Evolutionary conservation across 2,888 invertebrate species (phyloP).

Genomic region (Smittia aterrima): DNA sequence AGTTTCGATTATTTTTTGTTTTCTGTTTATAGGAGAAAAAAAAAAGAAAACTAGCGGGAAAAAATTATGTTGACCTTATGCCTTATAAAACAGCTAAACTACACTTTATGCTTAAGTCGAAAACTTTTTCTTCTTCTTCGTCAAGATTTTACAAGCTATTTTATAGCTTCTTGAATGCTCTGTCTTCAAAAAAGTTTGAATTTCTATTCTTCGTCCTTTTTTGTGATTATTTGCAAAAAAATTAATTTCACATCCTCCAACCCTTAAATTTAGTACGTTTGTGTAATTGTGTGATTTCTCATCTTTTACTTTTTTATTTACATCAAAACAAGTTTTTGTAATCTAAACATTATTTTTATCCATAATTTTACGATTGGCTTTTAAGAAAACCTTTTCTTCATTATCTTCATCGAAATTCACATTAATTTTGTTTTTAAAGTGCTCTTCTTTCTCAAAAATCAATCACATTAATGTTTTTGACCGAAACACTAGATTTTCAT

Average conservation of each 20-base stretch:
- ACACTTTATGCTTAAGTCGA: constrained; percentile 33
- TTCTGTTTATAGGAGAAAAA: constrained; percentile 19
- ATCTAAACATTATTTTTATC: constrained; percentile 39
- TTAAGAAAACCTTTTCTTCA: constrained; percentile 39
- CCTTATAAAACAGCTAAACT: constrained; percentile 33
- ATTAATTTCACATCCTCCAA: constrained; percentile 31
- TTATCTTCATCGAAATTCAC: constrained; percentile 24
- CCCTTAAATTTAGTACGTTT: constrained; percentile 41
- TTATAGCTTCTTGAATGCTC: constrained; percentile 42
- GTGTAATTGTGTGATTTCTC: constrained; percentile 32
- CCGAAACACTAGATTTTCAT: constrained; percentile 37
- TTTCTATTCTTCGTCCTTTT: constrained; percentile 26
- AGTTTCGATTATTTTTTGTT: constrained; percentile 10
- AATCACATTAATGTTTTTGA: constrained; percentile 33
- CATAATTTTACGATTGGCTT: constrained; percentile 38
- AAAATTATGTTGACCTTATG: background rate
- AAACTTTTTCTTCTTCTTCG: constrained; percentile 3
- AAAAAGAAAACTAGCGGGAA: background rate
- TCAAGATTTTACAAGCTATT: constrained; percentile 42
- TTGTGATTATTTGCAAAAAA: constrained; percentile 22
- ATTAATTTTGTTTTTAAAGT: constrained; percentile 38
- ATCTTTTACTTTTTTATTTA: constrained; percentile 31
- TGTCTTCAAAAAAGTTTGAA: constrained; percentile 41
- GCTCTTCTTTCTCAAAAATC: constrained; percentile 41
- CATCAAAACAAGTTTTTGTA: constrained; percentile 40